phyloP scores from a whole-genome alignment of 2,797 vertebrate species.

The Columba guinea region DNA sequence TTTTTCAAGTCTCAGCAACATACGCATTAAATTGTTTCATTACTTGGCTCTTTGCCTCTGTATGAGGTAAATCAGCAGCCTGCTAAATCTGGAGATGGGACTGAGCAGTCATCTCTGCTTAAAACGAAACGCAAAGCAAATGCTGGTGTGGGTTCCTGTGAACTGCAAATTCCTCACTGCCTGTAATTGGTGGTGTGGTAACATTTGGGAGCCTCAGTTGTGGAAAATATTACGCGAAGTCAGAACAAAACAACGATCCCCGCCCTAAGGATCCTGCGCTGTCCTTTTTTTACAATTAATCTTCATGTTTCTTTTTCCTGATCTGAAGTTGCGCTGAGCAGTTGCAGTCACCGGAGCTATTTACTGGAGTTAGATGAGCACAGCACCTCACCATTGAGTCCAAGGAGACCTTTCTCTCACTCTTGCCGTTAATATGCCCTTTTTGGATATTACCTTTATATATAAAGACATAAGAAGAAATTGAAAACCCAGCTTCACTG shows the following conservation, averaged over 20 bases:
- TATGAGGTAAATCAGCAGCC: not conserved
- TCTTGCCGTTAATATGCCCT: not conserved
- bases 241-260: not conserved
- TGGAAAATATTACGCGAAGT: not conserved
- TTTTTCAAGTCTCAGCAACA: not conserved
- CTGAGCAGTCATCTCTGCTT: not conserved
- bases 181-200: not conserved
- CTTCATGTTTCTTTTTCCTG: not conserved
- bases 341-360: not conserved
- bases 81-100: not conserved
- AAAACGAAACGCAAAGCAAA: not conserved
- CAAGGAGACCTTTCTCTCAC: not conserved
- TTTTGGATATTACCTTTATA: not conserved
- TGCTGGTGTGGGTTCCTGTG: not conserved
- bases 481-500: fast-evolving
- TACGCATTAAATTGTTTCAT: not conserved
- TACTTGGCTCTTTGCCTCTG: not conserved
- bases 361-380: not conserved
- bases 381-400: not conserved
- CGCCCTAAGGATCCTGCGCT: not conserved
- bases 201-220: not conserved
- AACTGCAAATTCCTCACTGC: not conserved
- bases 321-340: not conserved
- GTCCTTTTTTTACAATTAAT: not conserved
- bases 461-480: not conserved